phyloP scores from a whole-genome alignment of 1,140 invertebrate species.

The Rhyzopertha dominica region DNA sequence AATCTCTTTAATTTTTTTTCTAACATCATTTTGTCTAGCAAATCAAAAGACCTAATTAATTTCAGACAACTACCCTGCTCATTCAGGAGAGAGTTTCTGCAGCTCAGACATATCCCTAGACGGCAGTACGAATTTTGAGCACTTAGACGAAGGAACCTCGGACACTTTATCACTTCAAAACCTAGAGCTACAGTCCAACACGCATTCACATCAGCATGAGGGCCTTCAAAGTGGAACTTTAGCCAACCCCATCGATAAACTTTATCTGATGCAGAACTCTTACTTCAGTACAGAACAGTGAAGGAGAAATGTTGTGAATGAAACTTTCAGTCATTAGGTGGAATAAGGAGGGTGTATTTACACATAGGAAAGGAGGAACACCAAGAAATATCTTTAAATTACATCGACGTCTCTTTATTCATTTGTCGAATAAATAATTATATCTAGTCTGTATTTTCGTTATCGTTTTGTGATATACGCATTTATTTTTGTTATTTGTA shows the following conservation, averaged over 20 bases:
- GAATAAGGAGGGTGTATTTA: slow-evolving; percentile 4
- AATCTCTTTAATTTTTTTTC: too few species aligned
- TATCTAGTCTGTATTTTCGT: slow-evolving; percentile 8
- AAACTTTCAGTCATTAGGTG: background rate
- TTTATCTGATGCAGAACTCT: slow-evolving; percentile 96
- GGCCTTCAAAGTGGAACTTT: slow-evolving; percentile 47
- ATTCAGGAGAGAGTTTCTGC: slow-evolving; percentile 85
- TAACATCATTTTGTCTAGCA: too few species aligned
- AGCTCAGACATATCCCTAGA: slow-evolving; percentile 84
- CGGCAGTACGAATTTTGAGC: slow-evolving; percentile 71
- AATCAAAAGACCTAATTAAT: slow-evolving; percentile 36
- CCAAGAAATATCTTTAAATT: slow-evolving; percentile 7
- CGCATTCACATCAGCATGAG: slow-evolving; percentile 51
- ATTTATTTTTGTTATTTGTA: slow-evolving; percentile 1
- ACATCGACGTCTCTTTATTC: slow-evolving; percentile 8
- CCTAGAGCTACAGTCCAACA: slow-evolving; percentile 53
- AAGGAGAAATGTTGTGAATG: slow-evolving; percentile 21
- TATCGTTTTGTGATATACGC: background rate
- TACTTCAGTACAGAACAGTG: slow-evolving; percentile 77
- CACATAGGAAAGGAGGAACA: background rate
- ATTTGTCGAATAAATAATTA: slow-evolving; percentile 1
- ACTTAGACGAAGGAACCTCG: slow-evolving; percentile 71
- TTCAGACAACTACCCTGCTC: slow-evolving; percentile 72
- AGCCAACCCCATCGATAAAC: slow-evolving; percentile 91
- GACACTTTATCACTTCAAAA: slow-evolving; percentile 71